These are phyloP conservation scores for Tapera naevia DNA, from an alignment of 2,797 vertebrate species.

Conservation along the genomic window DNA sequence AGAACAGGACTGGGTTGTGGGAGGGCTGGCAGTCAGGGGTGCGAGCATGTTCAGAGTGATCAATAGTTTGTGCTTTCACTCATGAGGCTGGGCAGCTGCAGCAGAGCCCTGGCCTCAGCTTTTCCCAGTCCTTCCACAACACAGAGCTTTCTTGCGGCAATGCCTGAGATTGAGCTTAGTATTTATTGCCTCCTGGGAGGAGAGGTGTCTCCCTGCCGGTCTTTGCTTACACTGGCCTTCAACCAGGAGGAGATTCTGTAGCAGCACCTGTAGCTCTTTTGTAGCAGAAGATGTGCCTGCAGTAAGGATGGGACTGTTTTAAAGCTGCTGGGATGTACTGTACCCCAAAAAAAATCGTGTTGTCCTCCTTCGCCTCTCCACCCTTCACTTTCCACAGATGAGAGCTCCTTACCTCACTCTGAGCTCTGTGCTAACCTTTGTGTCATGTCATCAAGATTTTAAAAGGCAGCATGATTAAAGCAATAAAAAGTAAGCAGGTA, in stretches of 20 bases:
- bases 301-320: no score
- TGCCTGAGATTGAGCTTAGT: fast-evolving
- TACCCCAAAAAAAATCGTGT: not conserved
- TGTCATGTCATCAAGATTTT: not conserved
- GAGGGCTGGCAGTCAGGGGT: not conserved
- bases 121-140: not conserved
- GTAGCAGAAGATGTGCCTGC: not conserved
- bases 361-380: not conserved
- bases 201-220: not conserved
- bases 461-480: not conserved
- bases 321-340: not conserved
- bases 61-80: not conserved
- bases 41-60: fast-evolving
- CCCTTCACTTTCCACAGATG: not conserved
- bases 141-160: not conserved
- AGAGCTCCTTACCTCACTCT: not conserved
- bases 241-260: not conserved
- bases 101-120: not conserved
- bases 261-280: not conserved
- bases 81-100: not conserved
- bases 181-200: not conserved
- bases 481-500: not conserved
- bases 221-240: not conserved
- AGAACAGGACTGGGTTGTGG: not conserved
- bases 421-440: not conserved